phyloP scores from a whole-genome alignment of 1,140 invertebrate species.

The Brachionus paranguensis region DNA sequence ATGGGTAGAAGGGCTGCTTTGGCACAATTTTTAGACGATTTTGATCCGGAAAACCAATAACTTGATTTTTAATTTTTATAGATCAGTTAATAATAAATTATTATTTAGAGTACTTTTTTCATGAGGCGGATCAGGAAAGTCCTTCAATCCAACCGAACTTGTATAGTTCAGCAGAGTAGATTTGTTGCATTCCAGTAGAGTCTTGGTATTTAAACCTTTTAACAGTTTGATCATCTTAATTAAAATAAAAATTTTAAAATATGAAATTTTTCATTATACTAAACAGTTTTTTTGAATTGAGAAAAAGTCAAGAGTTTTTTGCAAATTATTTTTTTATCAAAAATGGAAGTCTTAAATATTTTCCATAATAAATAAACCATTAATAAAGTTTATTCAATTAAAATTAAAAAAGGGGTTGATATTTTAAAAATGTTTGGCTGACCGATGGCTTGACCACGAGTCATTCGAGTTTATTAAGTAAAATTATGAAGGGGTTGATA shows the following conservation, averaged over 20 bases:
- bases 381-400: no score
- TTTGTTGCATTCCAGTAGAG: not conserved
- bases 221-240: not conserved
- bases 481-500: no score
- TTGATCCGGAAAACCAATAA: slow-evolving; percentile 31
- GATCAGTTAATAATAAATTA: not conserved
- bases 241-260: not conserved
- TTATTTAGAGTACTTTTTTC: not conserved
- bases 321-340: slow-evolving; percentile 64
- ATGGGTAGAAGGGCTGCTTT: not conserved
- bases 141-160: not conserved
- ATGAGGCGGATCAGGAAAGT: not conserved
- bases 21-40: not conserved
- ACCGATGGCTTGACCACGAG: no score
- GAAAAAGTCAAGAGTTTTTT: not conserved
- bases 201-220: not conserved
- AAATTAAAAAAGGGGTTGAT: no score
- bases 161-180: not conserved
- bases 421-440: no score
- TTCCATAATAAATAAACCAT: no score
- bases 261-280: not conserved
- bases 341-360: not conserved
- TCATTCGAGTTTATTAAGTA: no score
- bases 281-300: not conserved
- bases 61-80: not conserved